Conservation (phyloP, 2,888 invertebrate genomes). For the Hydraecia micacea region DNA sequence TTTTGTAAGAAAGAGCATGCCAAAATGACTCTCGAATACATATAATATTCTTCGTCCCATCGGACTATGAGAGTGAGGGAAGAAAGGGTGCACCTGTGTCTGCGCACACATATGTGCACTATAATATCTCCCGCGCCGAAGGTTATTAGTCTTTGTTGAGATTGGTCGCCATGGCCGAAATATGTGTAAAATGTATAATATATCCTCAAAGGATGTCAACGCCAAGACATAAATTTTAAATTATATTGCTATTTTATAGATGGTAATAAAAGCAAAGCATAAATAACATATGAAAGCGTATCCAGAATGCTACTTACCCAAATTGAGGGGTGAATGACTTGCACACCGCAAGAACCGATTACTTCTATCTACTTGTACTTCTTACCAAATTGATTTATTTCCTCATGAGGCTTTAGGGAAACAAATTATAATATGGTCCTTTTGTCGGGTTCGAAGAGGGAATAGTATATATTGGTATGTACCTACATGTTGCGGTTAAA, state of each 20-base stretch:
- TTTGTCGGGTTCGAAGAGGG: constrained; percentile 18
- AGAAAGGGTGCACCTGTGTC: no score
- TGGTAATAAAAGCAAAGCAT: constrained; percentile 26
- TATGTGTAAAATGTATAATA: no score
- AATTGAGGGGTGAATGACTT: constrained; percentile 54
- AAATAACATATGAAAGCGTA: constrained; percentile 29
- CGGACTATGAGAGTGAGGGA: no score
- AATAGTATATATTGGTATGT: not conserved
- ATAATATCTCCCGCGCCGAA: no score
- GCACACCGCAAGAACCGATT: constrained; percentile 47
- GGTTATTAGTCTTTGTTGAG: no score
- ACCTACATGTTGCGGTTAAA: not conserved
- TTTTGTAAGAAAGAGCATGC: not conserved
- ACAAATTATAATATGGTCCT: constrained; percentile 47
- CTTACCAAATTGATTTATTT: constrained; percentile 65
- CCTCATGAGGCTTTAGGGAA: constrained; percentile 25
- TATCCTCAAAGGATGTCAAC: not conserved
- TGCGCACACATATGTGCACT: no score
- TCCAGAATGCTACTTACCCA: constrained; percentile 49
- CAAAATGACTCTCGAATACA: not conserved
- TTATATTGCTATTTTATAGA: not conserved
- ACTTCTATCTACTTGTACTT: constrained; percentile 42
- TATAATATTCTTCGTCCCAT: not conserved
- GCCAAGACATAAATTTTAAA: constrained; percentile 21
- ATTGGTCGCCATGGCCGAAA: no score